These are phyloP conservation scores for Serilophus lunatus DNA, from an alignment of 2,113 vertebrate genomes.

Conservation along the genomic window DNA sequence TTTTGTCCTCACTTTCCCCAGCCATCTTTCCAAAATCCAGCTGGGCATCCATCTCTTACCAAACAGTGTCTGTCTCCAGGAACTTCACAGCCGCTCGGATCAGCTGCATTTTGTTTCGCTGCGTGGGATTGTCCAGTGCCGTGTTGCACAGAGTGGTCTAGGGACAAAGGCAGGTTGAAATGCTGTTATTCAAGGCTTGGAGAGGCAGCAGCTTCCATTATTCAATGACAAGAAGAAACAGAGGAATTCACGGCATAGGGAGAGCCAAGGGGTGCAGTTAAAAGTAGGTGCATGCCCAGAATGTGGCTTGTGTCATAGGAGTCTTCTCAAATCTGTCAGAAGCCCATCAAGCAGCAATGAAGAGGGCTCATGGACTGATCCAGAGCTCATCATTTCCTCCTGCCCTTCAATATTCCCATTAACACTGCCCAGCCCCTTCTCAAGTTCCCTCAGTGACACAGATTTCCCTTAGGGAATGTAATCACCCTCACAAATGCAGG, in stretches of 20 bases:
- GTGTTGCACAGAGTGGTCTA: constrained; percentile 97
- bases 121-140: constrained; percentile 90
- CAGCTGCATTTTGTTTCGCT: constrained; percentile 83
- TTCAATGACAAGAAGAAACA: background rate
- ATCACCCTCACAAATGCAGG: background rate
- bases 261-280: background rate
- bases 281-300: background rate
- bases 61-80: constrained; percentile 94
- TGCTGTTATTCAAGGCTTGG: background rate
- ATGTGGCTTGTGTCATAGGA: fast-evolving
- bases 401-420: background rate
- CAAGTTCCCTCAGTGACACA: background rate
- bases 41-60: constrained; percentile 67
- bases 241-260: background rate
- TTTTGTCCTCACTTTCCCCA: background rate
- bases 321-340: background rate
- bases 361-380: background rate
- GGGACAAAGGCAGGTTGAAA: background rate
- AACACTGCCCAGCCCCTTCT: background rate
- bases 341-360: background rate
- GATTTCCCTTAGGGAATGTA: background rate
- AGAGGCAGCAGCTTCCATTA: background rate
- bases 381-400: background rate
- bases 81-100: constrained; percentile 89
- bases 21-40: background rate